Base-by-base conservation (phyloP, 2,888 invertebrate species). In the Chydorus sphaericus region DNA sequence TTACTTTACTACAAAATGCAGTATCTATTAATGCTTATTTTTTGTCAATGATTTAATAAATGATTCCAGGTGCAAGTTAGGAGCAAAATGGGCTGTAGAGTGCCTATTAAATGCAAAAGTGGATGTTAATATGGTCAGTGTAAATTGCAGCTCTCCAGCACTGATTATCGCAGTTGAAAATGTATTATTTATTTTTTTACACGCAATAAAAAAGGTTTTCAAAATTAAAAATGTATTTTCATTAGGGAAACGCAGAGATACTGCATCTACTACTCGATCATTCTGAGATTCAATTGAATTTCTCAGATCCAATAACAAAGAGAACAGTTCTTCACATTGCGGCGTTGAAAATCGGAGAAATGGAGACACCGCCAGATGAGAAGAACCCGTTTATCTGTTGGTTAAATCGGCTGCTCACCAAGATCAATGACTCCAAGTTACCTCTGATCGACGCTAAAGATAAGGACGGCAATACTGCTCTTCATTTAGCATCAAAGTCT, bases 81-180 rank as follows among this genome's bases (percentile, higher is more conserved):
- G 28, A 8, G 28, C n/a, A n/a, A 23, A 23, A 14, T 44, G 23
- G 44, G 44, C 44, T 14, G 44, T 44, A 11, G 23, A 11, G 14
- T 20, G 26, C 4, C 68, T 84, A 36, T 65, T 83, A 11, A 72
- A 77, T 57, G 68, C 76, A 54, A 79, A 80, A 58, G 82, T 80
- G 0, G 72, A 80, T 65, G 75, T 79, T 0, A 79, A 80, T 61
- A 73, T 69, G 62, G 63, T 77, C 1, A 80, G 56, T 44, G 28
- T 16, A 26, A 37, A 7, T 16, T 37, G 44, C 16, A 11, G 28
- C 20, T 26, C 28, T 26, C 78, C 78, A 1, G 75, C 80, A 2
- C 70, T 79, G 20, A 75, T 80, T 63, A 73, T 75, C 60, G 81
- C 81, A n/a, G 78, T 78, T n/a, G n/a, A n/a, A n/a, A n/a, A n/a